Conservation (phyloP, 2,888 invertebrate species). For the Geotrupes spiniger region DNA sequence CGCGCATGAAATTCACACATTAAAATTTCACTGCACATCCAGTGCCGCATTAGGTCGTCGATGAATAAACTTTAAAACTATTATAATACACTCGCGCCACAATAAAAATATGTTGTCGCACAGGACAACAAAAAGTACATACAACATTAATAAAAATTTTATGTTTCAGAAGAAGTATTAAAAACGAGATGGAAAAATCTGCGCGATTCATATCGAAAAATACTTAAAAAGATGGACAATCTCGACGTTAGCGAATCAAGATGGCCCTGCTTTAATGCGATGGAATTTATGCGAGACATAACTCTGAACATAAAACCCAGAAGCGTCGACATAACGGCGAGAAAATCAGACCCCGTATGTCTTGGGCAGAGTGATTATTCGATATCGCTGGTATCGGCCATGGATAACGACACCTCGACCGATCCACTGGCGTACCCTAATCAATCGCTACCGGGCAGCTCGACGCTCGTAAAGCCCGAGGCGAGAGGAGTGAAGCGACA, state of each 20-base stretch:
- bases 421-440: slow-evolving; percentile 26
- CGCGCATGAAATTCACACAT: too few species aligned
- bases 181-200: slow-evolving; percentile 49
- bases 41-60: too few species aligned
- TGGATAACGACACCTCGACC: slow-evolving; percentile 19
- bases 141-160: too few species aligned
- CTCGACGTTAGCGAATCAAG: slow-evolving; percentile 22
- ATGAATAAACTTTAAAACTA: too few species aligned
- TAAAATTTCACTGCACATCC: too few species aligned
- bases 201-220: slow-evolving; percentile 36
- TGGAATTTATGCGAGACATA: slow-evolving; percentile 33
- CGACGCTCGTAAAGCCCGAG: slow-evolving; percentile 20
- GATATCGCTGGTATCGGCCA: slow-evolving; percentile 20
- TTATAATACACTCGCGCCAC: too few species aligned
- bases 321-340: slow-evolving; percentile 27
- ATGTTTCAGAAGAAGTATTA: slow-evolving; percentile 47
- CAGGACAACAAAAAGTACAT: too few species aligned
- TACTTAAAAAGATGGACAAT: slow-evolving; percentile 24
- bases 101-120: too few species aligned
- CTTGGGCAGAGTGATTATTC: slow-evolving; percentile 25
- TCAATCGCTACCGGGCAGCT: slow-evolving; percentile 11
- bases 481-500: slow-evolving; percentile 17
- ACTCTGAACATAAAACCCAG: slow-evolving; percentile 28
- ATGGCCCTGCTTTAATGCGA: slow-evolving; percentile 31
- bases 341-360: slow-evolving; percentile 18